Conservation (phyloP, 2,797 vertebrate genomes). For the Anableps anableps region DNA sequence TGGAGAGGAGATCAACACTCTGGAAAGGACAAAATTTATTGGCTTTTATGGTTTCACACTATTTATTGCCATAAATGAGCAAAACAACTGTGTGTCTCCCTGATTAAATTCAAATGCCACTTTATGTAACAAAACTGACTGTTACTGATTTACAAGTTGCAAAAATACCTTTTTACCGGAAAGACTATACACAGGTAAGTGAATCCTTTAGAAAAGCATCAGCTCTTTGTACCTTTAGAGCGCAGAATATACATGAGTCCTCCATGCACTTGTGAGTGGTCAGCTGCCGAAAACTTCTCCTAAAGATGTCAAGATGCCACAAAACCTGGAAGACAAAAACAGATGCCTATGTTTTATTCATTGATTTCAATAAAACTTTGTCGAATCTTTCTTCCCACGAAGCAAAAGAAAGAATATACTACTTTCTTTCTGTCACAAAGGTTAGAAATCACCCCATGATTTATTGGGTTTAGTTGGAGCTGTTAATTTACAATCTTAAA, state of each 20-base stretch:
- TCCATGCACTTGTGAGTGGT: constrained; percentile 98
- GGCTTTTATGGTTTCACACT: background rate
- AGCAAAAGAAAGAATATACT: background rate
- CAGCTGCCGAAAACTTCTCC: constrained; percentile 96
- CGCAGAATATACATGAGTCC: constrained; percentile 98
- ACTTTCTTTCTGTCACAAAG: no score
- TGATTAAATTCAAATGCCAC: background rate
- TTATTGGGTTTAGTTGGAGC: background rate
- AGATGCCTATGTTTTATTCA: background rate
- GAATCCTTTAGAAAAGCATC: background rate
- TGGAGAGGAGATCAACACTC: background rate
- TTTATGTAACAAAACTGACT: background rate
- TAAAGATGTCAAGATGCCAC: constrained; percentile 99
- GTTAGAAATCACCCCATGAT: background rate
- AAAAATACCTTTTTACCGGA: no score
- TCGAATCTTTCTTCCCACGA: background rate
- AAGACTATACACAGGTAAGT: background rate
- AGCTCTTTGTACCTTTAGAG: constrained; percentile 88
- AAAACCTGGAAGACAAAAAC: constrained; percentile 85
- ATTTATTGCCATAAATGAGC: background rate
- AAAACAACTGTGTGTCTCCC: background rate
- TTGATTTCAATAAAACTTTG: background rate
- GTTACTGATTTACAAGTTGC: background rate
- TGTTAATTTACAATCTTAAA: background rate
- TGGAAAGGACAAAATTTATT: background rate